phyloP scores from a whole-genome alignment of 23 tunicate genomes.

The Diplosoma virens region DNA sequence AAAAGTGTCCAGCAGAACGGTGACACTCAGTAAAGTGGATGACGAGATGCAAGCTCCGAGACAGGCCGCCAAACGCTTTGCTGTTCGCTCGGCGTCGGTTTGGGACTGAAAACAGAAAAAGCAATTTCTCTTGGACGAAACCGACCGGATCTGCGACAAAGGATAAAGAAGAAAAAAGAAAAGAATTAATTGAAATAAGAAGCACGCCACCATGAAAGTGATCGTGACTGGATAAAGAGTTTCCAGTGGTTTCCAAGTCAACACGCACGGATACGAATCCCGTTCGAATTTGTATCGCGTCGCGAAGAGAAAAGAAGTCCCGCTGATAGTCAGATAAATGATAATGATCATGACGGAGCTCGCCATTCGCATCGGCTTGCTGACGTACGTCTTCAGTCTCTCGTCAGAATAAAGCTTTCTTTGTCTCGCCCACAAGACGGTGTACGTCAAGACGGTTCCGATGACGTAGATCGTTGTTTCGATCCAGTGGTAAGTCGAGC shows the following conservation, averaged over 20 bases:
- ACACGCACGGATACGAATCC: neutral
- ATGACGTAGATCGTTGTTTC: neutral
- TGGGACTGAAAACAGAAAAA: too few species aligned
- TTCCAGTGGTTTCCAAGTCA: neutral
- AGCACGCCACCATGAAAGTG: too few species aligned
- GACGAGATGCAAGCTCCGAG: neutral
- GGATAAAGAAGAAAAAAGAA: too few species aligned
- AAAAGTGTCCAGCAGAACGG: neutral
- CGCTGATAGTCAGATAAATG: neutral
- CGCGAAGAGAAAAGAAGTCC: neutral
- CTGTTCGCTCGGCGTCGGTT: neutral
- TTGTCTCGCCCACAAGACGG: neutral
- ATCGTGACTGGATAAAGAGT: too few species aligned
- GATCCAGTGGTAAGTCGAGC: neutral
- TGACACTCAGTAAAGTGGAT: neutral
- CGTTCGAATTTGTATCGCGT: neutral
- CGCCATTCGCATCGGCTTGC: neutral
- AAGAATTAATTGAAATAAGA: too few species aligned
- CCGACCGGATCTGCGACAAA: too few species aligned
- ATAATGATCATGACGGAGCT: neutral
- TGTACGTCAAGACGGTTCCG: neutral
- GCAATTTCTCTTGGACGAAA: too few species aligned
- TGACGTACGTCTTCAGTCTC: neutral
- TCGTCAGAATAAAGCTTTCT: neutral
- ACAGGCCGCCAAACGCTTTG: neutral